These are phyloP conservation scores for Drosophila rhopaloa DNA, from an alignment of 1,140 invertebrate species.

Conservation along the genomic window DNA sequence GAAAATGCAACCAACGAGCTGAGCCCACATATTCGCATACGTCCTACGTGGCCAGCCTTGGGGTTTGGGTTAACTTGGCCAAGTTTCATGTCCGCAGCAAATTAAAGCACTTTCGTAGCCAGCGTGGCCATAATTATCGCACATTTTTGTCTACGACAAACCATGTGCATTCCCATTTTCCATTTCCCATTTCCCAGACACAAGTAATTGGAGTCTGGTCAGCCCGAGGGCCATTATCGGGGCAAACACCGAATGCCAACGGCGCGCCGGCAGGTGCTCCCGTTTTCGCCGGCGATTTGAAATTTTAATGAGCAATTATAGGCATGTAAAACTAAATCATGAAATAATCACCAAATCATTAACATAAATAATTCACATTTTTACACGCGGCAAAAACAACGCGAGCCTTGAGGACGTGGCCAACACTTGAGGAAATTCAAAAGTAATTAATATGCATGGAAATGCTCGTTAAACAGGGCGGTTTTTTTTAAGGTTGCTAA, in stretches of 20 bases:
- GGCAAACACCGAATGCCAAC: slow-evolving; percentile 14
- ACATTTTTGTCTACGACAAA: slow-evolving; percentile 60
- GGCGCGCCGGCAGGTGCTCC: slow-evolving; percentile 18
- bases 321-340: slow-evolving; percentile 63
- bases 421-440: slow-evolving; percentile 33
- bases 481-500: not conserved
- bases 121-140: slow-evolving; percentile 62
- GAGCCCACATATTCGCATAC: slow-evolving; percentile 19
- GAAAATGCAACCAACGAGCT: slow-evolving; percentile 34
- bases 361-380: slow-evolving; percentile 68
- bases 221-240: slow-evolving; percentile 27
- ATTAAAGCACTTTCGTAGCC: slow-evolving; percentile 55
- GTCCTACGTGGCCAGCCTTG: slow-evolving; percentile 51
- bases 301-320: slow-evolving; percentile 75
- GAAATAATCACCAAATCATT: slow-evolving; percentile 72
- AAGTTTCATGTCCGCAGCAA: slow-evolving; percentile 68
- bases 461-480: slow-evolving; percentile 18
- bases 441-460: slow-evolving; percentile 73
- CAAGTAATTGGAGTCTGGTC: slow-evolving; percentile 50
- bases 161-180: slow-evolving; percentile 47
- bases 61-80: slow-evolving; percentile 31
- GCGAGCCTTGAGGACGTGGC: slow-evolving; percentile 31
- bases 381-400: slow-evolving; percentile 38
- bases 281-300: slow-evolving; percentile 40
- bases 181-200: slow-evolving; percentile 12